Percentiles rank a stretch among this genome's conserved stretches.
phyloP scores from a whole-genome alignment of 1,140 invertebrate species.

The Anagrus nilaparvatae region DNA sequence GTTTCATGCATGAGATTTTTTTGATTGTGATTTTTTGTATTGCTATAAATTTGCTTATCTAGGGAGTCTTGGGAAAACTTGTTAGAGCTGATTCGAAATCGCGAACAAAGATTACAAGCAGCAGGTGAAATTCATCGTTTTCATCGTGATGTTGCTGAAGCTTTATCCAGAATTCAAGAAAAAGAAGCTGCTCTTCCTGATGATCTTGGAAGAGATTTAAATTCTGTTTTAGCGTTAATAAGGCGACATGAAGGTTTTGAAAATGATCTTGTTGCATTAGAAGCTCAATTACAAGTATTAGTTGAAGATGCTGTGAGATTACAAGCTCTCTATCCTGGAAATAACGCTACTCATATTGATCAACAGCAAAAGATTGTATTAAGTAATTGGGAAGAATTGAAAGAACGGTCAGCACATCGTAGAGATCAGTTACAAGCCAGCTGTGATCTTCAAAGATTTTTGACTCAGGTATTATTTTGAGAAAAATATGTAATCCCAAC shows the following conservation, averaged over 20 bases:
- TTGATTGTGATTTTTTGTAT: neutral
- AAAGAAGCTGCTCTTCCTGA: constrained; percentile 76
- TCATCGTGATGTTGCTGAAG: constrained; percentile 91
- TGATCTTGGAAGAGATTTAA: constrained; percentile 77
- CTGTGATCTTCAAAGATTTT: constrained; percentile 81
- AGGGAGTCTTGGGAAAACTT: constrained; percentile 83
- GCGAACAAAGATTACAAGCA: constrained; percentile 77
- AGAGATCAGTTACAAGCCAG: constrained; percentile 75
- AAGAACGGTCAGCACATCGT: constrained; percentile 67
- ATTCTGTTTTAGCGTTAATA: constrained; percentile 73
- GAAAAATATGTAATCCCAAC: neutral
- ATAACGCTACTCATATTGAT: constrained; percentile 81
- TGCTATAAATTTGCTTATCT: constrained; percentile 12
- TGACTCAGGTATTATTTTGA: constrained; percentile 49
- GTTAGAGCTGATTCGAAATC: constrained; percentile 71
- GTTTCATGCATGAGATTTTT: too few species aligned
- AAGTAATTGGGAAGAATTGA: constrained; percentile 78
- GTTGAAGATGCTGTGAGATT: constrained; percentile 85
- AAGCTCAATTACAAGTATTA: constrained; percentile 83
- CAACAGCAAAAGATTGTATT: constrained; percentile 75
- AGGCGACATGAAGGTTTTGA: constrained; percentile 89
- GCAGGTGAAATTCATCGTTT: constrained; percentile 95
- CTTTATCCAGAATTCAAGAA: constrained; percentile 79
- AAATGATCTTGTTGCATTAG: constrained; percentile 87
- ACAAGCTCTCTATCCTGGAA: constrained; percentile 81